A percentile compares a stretch with the other conserved stretches of the same genome.
phyloP scores from a whole-genome alignment of 2,797 vertebrate genomes.

The Benthosema pterotum region DNA sequence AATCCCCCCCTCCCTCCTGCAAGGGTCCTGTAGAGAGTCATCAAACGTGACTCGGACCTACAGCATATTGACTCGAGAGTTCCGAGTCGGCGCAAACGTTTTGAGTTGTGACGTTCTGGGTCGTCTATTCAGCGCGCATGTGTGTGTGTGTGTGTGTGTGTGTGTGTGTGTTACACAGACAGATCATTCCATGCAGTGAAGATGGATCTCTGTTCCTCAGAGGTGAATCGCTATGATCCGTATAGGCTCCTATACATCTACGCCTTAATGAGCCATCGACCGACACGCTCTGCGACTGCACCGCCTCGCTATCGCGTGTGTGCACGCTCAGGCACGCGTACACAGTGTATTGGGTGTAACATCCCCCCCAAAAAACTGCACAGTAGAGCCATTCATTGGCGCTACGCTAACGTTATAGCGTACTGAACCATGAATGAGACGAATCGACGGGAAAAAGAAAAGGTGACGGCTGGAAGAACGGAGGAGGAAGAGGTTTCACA shows the following conservation, averaged over 20 bases:
- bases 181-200: slow-evolving; percentile 19
- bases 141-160: slow-evolving; percentile 7
- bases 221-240: slow-evolving; percentile 48
- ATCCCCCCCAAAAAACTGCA: too few species aligned
- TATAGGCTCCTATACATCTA: slow-evolving; percentile 42
- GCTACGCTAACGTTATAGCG: not conserved
- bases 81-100: not conserved
- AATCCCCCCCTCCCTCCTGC: too few species aligned
- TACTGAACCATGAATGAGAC: slow-evolving; percentile 27
- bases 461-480: slow-evolving; percentile 8
- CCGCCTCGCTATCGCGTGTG: slow-evolving; percentile 10
- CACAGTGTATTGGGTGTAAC: not conserved
- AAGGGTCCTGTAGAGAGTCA: too few species aligned
- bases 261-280: slow-evolving; percentile 56
- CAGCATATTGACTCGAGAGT: too few species aligned
- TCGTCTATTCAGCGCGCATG: not conserved
- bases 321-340: too few species aligned
- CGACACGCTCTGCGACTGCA: slow-evolving; percentile 33
- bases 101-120: slow-evolving; percentile 2
- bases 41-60: too few species aligned
- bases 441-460: slow-evolving; percentile 14
- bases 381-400: too few species aligned
- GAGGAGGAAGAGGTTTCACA: not conserved
- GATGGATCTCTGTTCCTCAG: slow-evolving; percentile 32
- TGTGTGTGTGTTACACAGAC: slow-evolving; percentile 3